Evolutionary conservation across 2,797 vertebrate species (phyloP).

Genomic region (Okamejei kenojei): DNA sequence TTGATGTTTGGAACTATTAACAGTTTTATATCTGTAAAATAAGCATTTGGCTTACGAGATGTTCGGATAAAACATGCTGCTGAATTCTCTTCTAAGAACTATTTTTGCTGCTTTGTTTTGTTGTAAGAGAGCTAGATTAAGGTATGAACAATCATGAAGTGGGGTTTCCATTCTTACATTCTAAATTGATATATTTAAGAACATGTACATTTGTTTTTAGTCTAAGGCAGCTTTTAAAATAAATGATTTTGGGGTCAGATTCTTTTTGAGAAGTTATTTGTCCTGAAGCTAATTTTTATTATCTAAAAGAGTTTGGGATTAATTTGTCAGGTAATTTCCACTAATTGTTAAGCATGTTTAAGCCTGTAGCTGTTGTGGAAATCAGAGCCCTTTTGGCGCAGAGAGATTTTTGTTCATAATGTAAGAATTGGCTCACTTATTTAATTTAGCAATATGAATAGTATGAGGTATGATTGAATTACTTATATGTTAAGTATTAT

Average conservation of each 20-base stretch:
- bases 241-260: neutral
- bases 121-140: neutral
- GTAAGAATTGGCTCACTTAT: neutral
- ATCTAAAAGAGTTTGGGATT: constrained; percentile 11
- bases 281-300: neutral
- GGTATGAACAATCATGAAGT: neutral
- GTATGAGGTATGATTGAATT: neutral
- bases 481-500: neutral
- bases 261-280: neutral
- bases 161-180: no score
- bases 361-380: neutral
- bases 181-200: neutral
- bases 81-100: neutral
- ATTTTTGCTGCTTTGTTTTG: neutral
- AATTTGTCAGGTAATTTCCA: neutral
- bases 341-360: neutral
- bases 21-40: neutral
- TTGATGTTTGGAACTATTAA: neutral
- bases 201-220: neutral
- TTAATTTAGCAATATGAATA: neutral
- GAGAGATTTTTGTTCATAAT: neutral
- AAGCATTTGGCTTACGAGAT: neutral
- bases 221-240: neutral
- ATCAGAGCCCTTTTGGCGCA: neutral
- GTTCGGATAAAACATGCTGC: neutral